Evolutionary conservation across 1,140 invertebrate species (phyloP), one percentile per base, ranked within the genome.

Genomic region (Drosophila hydei): DNA sequence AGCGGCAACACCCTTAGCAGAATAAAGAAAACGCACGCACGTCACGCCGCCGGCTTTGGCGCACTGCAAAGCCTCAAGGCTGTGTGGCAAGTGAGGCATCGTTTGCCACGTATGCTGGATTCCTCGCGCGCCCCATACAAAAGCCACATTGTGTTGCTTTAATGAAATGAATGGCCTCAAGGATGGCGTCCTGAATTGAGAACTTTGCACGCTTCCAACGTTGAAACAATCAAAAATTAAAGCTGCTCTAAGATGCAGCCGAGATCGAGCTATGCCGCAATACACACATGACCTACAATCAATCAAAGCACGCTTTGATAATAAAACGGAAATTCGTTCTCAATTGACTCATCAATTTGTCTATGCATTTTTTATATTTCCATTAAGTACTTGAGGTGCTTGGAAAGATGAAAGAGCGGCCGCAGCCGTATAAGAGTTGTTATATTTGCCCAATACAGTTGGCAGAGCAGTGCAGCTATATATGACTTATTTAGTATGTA

Each of bases 11-110:
- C 71, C 69, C 73, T 74, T 50, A 70, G 60, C 74, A 75, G 79
- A 77, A 87, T 80, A 85, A 80, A 81, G 77, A 85, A 85, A 87
- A 72, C 77, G 74, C 80, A 85, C 80, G 80, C 80, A 85, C 80
- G 79, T 87, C 80, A 85, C 65, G 80, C 80, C 77, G 65, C 16
- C 74, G 64, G 81, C 80, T 80, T 77, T 87, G 80, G 77, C 62
- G 80, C 81, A 77, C 69, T 85, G 79, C 63, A 62, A 87, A 73
- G 65, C 70, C 76, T 58, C 74, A 18, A 72, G 81, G 73, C 76
- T 71, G 50, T 75, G 70, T 43, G 64, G 63, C 67, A 68, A 54
- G 62, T 75, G 48, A 23, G 52, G 64, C 58, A 33, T 43, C 54
- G 19, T 27, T 23, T 62, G 56, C 65, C 38, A 52, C 68, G 56